These are phyloP conservation scores for Ericerus pela DNA, from an alignment of 1,140 invertebrate species.

Conservation along the genomic window DNA sequence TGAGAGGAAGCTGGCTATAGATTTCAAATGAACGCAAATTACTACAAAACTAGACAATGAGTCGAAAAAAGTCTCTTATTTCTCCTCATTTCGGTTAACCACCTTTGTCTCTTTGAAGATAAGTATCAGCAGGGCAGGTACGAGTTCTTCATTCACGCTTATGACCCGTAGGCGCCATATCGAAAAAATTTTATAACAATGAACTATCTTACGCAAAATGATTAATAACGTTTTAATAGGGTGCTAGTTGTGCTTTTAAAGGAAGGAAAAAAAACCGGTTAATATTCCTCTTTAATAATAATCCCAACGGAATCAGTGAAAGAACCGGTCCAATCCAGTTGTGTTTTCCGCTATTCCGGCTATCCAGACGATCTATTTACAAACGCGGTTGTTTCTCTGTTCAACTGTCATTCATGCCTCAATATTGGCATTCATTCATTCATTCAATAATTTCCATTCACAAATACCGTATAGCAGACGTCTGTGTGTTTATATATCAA, in stretches of 20 bases:
- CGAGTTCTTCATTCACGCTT: too few species aligned
- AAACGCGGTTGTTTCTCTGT: conserved; percentile 7
- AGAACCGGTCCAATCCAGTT: conserved; percentile 10
- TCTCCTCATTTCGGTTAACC: too few species aligned
- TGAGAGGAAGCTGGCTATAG: too few species aligned
- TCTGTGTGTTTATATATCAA: neutral
- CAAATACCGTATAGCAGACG: neutral
- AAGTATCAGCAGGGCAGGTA: too few species aligned
- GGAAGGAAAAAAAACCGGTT: conserved; percentile 7
- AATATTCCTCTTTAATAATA: conserved; percentile 11
- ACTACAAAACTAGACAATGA: too few species aligned
- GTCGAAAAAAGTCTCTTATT: too few species aligned
- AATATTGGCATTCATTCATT: conserved; percentile 9
- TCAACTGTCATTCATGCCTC: conserved; percentile 8
- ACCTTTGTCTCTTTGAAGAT: too few species aligned
- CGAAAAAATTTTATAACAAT: conserved; percentile 6
- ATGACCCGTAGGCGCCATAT: neutral
- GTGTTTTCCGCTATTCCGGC: conserved; percentile 1
- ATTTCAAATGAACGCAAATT: too few species aligned
- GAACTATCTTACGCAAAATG: conserved; percentile 9
- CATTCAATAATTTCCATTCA: conserved; percentile 8
- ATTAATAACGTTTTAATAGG: conserved; percentile 12
- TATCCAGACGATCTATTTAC: conserved; percentile 11
- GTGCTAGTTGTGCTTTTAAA: conserved; percentile 9
- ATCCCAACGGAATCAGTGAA: conserved; percentile 7